Conservation (phyloP, 2,888 invertebrate genomes). For the Drosophila demipolita region DNA sequence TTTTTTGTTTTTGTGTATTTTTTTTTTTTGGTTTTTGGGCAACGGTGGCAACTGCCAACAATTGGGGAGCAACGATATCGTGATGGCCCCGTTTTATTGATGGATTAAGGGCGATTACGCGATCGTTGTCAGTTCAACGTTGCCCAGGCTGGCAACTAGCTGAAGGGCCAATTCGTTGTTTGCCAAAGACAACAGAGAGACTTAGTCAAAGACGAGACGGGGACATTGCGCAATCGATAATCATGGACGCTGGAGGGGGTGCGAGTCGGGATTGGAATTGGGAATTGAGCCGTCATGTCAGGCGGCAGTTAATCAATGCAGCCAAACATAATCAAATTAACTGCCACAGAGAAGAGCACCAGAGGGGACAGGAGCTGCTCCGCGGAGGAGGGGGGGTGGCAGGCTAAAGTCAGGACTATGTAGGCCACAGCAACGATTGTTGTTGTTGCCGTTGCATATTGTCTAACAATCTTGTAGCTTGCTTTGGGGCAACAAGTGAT, state of each 20-base stretch:
- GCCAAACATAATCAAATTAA: slow-evolving; percentile 79
- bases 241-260: slow-evolving; percentile 66
- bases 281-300: slow-evolving; percentile 84
- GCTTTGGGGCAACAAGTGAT: slow-evolving; percentile 82
- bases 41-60: slow-evolving; percentile 65
- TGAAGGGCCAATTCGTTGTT: slow-evolving; percentile 69
- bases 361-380: slow-evolving; percentile 19
- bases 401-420: slow-evolving; percentile 62
- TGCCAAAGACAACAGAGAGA: slow-evolving; percentile 56
- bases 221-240: slow-evolving; percentile 81
- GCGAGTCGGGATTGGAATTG: slow-evolving; percentile 68
- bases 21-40: slow-evolving; percentile 34
- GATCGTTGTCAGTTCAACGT: slow-evolving; percentile 78
- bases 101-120: slow-evolving; percentile 84
- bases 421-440: slow-evolving; percentile 62
- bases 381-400: not conserved
- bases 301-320: slow-evolving; percentile 84
- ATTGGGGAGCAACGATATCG: slow-evolving; percentile 72
- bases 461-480: slow-evolving; percentile 58
- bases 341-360: slow-evolving; percentile 69
- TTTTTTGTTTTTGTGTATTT: slow-evolving; percentile 11
- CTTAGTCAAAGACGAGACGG: slow-evolving; percentile 39
- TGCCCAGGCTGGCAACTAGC: slow-evolving; percentile 46
- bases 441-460: slow-evolving; percentile 31
- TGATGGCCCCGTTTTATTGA: slow-evolving; percentile 84